Conservation (phyloP, 2,888 invertebrate genomes). For the Stenolophus ochropezus region DNA sequence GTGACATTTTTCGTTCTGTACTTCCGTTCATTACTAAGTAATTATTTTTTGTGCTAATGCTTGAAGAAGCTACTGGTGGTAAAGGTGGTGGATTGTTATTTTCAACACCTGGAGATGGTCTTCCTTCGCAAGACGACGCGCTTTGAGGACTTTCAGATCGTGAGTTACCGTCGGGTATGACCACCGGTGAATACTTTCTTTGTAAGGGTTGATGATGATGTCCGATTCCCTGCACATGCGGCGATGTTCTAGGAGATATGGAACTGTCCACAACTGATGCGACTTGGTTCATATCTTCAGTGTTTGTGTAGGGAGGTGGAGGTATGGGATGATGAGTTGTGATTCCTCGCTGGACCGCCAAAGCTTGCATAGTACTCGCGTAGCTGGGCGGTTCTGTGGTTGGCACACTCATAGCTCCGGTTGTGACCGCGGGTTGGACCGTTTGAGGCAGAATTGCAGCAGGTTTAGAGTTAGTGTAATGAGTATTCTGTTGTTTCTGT, state of each 20-base stretch:
- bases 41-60: conserved; percentile 76
- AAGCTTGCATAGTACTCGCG: conserved; percentile 90
- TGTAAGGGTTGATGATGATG: conserved; percentile 79
- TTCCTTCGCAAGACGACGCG: conserved; percentile 73
- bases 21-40: conserved; percentile 72
- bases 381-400: conserved; percentile 94
- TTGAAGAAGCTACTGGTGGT: conserved; percentile 77
- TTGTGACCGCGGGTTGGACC: conserved; percentile 73
- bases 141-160: conserved; percentile 76
- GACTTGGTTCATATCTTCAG: conserved; percentile 70
- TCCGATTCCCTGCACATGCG: conserved; percentile 67
- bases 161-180: conserved; percentile 72
- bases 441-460: conserved; percentile 72
- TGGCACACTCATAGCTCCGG: conserved; percentile 73
- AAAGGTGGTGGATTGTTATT: conserved; percentile 70
- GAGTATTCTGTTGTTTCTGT: conserved; percentile 80
- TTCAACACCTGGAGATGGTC: conserved; percentile 72
- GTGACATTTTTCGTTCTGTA: conserved; percentile 67
- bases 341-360: conserved; percentile 82
- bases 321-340: conserved; percentile 79
- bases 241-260: conserved; percentile 73
- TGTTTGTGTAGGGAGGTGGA: conserved; percentile 80
- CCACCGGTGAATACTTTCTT: conserved; percentile 81
- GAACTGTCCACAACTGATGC: conserved; percentile 74
- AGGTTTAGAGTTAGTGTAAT: conserved; percentile 71